Percentiles rank a stretch among this genome's conserved stretches.
These are phyloP conservation scores for Pterocles orientalis DNA, from an alignment of 2,113 vertebrate genomes.

Conservation along the genomic window DNA sequence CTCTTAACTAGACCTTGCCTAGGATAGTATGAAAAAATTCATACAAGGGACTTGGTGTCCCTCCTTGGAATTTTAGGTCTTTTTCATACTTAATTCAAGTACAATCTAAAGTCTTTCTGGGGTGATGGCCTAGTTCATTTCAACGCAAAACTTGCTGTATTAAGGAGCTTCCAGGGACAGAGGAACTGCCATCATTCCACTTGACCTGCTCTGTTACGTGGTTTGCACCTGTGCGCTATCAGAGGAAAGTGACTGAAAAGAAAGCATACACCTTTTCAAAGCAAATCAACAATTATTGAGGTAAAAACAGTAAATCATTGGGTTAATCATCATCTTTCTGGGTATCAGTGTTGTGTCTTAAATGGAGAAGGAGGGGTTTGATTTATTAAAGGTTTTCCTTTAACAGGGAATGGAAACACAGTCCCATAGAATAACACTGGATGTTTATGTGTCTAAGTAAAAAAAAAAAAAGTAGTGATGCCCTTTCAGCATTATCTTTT, in stretches of 20 bases:
- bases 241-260: background rate
- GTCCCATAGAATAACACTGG: background rate
- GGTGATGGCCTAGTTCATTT: background rate
- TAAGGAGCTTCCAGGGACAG: background rate
- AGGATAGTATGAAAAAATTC: background rate
- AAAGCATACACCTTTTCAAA: background rate
- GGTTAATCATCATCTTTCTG: constrained; percentile 15
- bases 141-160: background rate
- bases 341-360: constrained; percentile 17
- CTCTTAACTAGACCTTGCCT: background rate
- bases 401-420: constrained; percentile 12
- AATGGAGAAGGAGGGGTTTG: background rate
- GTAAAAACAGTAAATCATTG: background rate
- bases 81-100: background rate
- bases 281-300: background rate
- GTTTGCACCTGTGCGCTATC: background rate
- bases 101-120: background rate
- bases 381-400: constrained; percentile 26
- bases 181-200: background rate
- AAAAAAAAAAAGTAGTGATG: background rate
- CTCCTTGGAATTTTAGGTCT: background rate
- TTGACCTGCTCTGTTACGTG: background rate
- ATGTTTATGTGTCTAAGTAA: background rate
- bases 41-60: background rate
- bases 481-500: constrained; percentile 24